A percentile compares a stretch with the other conserved stretches of the same genome.
Evolutionary conservation across 2,797 vertebrate species (phyloP).

Genomic region (Tragopan temminckii): DNA sequence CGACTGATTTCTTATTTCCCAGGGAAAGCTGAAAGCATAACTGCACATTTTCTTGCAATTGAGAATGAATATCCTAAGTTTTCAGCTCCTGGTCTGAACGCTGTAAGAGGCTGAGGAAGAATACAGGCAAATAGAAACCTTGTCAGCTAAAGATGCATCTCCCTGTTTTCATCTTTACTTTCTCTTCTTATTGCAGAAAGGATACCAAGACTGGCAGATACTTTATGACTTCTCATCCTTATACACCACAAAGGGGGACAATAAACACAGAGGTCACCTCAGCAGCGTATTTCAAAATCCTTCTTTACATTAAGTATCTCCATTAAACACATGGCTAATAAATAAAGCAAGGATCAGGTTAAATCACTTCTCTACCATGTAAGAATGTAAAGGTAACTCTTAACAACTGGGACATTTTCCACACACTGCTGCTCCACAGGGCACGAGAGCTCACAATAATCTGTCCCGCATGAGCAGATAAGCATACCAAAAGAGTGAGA

Average conservation of each 20-base stretch:
- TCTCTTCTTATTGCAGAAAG: background rate
- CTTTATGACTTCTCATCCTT: background rate
- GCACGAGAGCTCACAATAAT: background rate
- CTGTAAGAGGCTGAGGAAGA: background rate
- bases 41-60: background rate
- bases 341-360: background rate
- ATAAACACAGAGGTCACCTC: background rate
- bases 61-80: background rate
- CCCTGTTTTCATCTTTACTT: background rate
- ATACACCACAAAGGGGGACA: background rate
- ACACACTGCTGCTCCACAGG: background rate
- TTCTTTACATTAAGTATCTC: background rate
- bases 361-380: background rate
- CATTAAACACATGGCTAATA: background rate
- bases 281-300: background rate
- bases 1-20: background rate
- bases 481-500: background rate
- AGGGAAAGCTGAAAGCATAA: background rate
- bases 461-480: background rate
- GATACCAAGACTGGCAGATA: background rate
- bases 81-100: background rate
- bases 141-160: background rate
- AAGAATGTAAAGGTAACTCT: background rate
- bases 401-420: background rate
- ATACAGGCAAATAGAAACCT: background rate